phyloP scores from a whole-genome alignment of 2,797 vertebrate genomes.

The Hapalemur alaotrensis region DNA sequence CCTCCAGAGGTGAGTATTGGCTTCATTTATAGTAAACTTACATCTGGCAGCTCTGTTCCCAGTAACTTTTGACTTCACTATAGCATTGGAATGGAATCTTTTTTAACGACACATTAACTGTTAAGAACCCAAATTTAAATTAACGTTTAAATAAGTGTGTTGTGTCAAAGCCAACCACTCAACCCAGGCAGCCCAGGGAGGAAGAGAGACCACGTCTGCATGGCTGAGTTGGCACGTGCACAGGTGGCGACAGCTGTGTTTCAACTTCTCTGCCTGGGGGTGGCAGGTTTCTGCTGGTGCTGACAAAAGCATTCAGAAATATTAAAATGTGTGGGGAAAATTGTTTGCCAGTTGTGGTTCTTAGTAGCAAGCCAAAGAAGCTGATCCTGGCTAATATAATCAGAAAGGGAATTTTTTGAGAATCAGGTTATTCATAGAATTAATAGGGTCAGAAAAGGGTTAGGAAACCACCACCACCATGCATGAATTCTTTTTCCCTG shows the following conservation, averaged over 20 bases:
- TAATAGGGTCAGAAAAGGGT: background rate
- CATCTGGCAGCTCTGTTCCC: background rate
- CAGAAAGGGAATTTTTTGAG: background rate
- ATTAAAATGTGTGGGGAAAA: background rate
- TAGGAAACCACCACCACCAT: background rate
- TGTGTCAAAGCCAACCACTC: background rate
- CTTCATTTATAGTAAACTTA: background rate
- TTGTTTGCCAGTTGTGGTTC: background rate
- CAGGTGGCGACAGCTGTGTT: background rate
- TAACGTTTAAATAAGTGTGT: background rate
- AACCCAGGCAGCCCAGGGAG: background rate
- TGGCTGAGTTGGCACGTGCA: background rate
- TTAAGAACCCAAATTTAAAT: background rate
- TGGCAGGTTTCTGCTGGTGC: background rate
- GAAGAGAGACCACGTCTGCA: accelerated
- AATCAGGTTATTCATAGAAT: background rate
- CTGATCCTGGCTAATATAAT: background rate
- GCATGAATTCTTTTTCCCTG: background rate
- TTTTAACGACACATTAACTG: background rate
- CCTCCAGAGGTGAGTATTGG: background rate
- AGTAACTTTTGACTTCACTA: background rate
- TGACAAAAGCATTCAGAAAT: background rate
- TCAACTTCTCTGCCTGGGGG: background rate
- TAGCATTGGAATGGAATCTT: background rate
- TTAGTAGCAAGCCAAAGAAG: conserved; percentile 35